A percentile compares a stretch with the other conserved stretches of the same genome.
Conservation (phyloP, 2,113 vertebrate species). For the Saguinus imperator region DNA sequence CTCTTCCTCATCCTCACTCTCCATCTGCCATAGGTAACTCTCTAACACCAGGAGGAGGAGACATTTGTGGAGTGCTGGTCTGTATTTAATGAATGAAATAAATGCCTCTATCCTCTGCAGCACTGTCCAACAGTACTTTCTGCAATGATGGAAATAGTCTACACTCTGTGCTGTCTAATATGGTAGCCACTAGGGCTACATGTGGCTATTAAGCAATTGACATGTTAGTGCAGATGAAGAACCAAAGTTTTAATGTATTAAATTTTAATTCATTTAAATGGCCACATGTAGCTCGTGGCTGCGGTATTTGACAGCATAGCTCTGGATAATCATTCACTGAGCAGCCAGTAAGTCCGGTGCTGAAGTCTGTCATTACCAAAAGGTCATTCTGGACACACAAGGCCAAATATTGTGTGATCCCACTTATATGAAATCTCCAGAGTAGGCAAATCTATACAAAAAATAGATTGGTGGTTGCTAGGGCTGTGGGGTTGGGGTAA, state of each 20-base stretch:
- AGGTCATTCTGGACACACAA: background rate
- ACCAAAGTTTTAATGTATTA: background rate
- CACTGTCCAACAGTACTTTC: background rate
- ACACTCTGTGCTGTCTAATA: background rate
- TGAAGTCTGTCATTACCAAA: background rate
- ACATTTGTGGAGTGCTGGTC: background rate
- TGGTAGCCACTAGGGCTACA: background rate
- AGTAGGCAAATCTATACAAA: background rate
- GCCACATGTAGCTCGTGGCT: background rate
- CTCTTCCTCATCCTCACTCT: background rate
- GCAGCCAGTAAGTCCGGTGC: background rate
- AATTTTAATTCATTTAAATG: background rate
- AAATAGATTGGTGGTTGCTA: background rate
- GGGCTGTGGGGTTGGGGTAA: background rate
- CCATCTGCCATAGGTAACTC: background rate
- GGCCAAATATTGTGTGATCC: background rate
- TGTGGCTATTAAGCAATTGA: background rate
- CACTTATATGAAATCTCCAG: background rate
- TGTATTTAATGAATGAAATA: background rate
- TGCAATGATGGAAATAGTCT: background rate
- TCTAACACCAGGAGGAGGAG: background rate
- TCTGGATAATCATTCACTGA: background rate
- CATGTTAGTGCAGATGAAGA: background rate
- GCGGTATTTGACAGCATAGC: background rate
- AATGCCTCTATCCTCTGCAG: background rate